Conservation (phyloP, 2,113 vertebrate species). For the Canis aureus region DNA sequence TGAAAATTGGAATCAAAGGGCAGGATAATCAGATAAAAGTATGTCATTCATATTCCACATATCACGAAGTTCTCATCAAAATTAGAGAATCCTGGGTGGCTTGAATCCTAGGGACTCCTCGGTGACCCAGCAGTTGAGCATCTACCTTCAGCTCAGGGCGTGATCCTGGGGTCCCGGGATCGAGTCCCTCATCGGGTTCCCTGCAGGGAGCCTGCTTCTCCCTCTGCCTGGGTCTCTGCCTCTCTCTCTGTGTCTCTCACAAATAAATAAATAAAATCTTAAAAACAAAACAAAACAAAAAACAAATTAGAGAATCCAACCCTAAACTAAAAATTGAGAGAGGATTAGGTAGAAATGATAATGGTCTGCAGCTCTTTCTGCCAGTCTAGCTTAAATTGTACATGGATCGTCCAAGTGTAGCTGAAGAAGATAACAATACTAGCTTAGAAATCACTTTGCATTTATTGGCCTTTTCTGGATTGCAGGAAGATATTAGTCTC, state of each 20-base stretch:
- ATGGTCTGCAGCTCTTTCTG: not conserved
- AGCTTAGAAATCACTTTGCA: slow-evolving; percentile 29
- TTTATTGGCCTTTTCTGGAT: slow-evolving; percentile 35
- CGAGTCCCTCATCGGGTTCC: too few species aligned
- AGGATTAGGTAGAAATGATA: not conserved
- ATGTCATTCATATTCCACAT: not conserved
- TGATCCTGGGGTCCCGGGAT: too few species aligned
- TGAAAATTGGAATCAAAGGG: not conserved
- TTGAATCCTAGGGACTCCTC: too few species aligned
- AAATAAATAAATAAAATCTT: too few species aligned
- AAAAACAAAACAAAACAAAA: too few species aligned
- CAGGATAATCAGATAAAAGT: not conserved
- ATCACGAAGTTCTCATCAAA: not conserved
- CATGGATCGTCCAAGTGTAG: not conserved
- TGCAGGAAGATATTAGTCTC: not conserved
- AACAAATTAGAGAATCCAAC: not conserved
- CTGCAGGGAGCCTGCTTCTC: too few species aligned
- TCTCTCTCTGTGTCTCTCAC: too few species aligned
- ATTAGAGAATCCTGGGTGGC: not conserved
- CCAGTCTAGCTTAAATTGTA: slow-evolving; percentile 16
- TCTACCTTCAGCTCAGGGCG: too few species aligned
- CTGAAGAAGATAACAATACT: not conserved
- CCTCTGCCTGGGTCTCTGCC: too few species aligned
- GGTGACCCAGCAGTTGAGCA: too few species aligned
- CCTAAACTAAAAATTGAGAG: not conserved